Evolutionary conservation across 2,888 invertebrate genomes (phyloP), one percentile per base, ranked within the genome.

Genomic region (Sympetrum striolatum): DNA sequence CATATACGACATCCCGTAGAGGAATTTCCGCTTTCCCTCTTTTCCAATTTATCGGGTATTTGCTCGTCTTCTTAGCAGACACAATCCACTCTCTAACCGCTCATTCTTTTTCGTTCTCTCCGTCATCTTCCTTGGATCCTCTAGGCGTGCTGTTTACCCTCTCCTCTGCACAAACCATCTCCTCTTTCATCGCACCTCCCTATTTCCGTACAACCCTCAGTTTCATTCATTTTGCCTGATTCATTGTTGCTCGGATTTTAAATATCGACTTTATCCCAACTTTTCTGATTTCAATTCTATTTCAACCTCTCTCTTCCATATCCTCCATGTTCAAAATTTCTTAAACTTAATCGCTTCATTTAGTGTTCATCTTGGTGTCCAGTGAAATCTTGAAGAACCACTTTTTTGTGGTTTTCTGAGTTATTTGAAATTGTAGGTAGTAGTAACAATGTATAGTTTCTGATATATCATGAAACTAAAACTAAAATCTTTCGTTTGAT

Each of bases 51-150:
- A 58, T 58, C 82, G 58, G 82, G 35, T 82, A 86, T 86, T 86
- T 86, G 86, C 86, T 86, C 39, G 60, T 37, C 86, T 86, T 60
- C 86, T 86, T 86, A 86, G 58, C 82, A 82, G 82, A n/a, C 82
- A 82, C 82, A 82, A 82, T 82, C 35, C 82, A 58, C 82, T 82
- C 82, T 31, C 58, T 25, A 35, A 53, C 58, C 35, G 22, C 37
- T 58, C 58, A 35, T 60, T 60, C 58, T 60, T 82, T 82, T 86
- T 64, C 64, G 31, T 37, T 58, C 82, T 58, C 58, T n/a, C 86
- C 60, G 37, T 60, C 37, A 86, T 86, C 86, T n/a, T 37, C 37
- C 60, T 60, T 60, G 82, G 35, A 58, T 22, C 58, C 58, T 53
- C 58, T 35, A 64, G 86, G 60, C 86, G 64, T n/a, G 37, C 22